Conservation (phyloP, 2,113 vertebrate genomes). For the Sinocyclocheilus anophthalmus region DNA sequence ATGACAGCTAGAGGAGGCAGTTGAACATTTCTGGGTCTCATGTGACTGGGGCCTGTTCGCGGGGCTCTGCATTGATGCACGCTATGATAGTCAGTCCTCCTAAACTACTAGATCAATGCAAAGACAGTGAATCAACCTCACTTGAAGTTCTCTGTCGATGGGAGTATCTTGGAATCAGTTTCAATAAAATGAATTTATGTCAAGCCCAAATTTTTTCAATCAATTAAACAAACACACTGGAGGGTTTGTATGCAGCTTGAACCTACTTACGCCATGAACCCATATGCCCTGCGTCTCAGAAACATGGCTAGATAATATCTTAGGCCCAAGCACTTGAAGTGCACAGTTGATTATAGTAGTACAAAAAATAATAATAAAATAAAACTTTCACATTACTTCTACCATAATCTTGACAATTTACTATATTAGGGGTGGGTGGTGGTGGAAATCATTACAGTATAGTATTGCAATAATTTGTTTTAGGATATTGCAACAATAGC, state of each 20-base stretch:
- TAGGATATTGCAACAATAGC: no score
- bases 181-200: background rate
- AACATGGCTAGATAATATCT: background rate
- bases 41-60: constrained; percentile 31
- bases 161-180: background rate
- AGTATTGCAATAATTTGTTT: no score
- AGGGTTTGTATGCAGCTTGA: background rate
- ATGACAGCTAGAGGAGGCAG: constrained; percentile 19
- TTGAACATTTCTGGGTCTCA: background rate
- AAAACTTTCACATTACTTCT: background rate
- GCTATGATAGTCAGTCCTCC: constrained; percentile 33
- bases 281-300: background rate
- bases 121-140: background rate
- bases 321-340: background rate
- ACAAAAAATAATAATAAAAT: background rate
- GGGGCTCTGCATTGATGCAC: constrained; percentile 22
- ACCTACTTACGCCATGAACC: background rate
- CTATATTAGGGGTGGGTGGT: background rate
- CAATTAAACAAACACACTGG: background rate
- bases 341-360: background rate
- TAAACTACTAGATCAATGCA: constrained; percentile 3
- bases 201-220: background rate
- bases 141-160: background rate
- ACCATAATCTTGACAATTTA: background rate
- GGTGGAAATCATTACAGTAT: no score